Conservation (phyloP, 2,113 vertebrate genomes). For the Strigops habroptila region DNA sequence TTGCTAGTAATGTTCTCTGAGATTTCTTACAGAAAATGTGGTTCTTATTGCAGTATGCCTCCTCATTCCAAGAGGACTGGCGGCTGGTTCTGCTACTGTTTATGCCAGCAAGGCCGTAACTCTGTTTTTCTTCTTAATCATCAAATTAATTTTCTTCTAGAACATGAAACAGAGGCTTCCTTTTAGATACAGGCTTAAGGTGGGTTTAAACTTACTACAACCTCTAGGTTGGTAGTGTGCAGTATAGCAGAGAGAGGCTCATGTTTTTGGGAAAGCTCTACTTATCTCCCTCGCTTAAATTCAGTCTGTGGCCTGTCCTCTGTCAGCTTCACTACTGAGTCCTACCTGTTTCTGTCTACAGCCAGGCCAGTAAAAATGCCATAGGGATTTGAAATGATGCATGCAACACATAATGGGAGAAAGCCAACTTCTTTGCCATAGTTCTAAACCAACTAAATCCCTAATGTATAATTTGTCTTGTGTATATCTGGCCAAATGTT, state of each 20-base stretch:
- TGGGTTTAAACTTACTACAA: background rate
- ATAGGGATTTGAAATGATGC: background rate
- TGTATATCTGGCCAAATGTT: background rate
- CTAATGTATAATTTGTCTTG: background rate
- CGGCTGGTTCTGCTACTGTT: background rate
- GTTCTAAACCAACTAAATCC: constrained; percentile 3
- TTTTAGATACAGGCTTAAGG: background rate
- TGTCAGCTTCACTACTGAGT: background rate
- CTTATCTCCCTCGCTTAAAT: background rate
- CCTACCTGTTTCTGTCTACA: background rate
- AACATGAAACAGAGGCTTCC: background rate
- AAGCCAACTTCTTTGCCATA: background rate
- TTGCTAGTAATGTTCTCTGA: constrained; percentile 2
- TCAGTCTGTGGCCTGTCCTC: background rate
- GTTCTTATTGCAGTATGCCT: constrained; percentile 9
- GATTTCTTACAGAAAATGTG: background rate
- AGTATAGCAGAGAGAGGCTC: background rate
- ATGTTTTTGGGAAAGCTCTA: background rate
- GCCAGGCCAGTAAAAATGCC: background rate
- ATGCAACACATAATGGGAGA: background rate
- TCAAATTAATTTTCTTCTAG: background rate
- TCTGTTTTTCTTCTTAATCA: background rate
- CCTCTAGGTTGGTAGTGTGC: background rate
- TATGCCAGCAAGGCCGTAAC: background rate
- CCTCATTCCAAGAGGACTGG: background rate